Base-by-base conservation (phyloP, 2,113 vertebrate species). In the Podarcis raffonei region DNA sequence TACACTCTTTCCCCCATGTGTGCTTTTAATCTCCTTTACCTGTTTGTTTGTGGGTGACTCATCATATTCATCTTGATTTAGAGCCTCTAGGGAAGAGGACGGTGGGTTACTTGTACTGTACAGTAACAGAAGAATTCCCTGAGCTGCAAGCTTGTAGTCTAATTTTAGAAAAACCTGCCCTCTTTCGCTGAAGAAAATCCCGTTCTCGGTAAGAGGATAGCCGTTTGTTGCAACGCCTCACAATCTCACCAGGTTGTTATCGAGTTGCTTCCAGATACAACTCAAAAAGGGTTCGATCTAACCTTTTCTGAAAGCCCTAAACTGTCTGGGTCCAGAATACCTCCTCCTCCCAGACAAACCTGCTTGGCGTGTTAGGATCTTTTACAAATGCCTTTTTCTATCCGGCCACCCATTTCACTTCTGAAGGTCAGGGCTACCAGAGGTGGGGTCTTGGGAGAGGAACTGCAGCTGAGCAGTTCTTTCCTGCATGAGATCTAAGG, bases 1-100 rank as follows among this genome's bases (percentile, higher is more conserved):
- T 81, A 71, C 35, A 59, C 69, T 59, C 42, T 74, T 37, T 20
- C 30, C 13, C 42, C n/a, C 42, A 3, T 35, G 66, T 18, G 25
- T 77, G 84, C 32, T 72, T 87, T 80, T 87, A 35, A 39, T 87
- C 86, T 80, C 42, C 48, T 80, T 74, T 48, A 72, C 77, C 77
- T 81, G 77, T 53, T 71, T 57, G 83, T 75, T 84, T 35, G n/a
- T 2, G 25, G 66, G 37, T 81, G 65, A 59, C 66, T 81, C 86
- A 2, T 37, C 66, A 37, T 59, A 39, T 81, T 81, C 27, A 57
- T 37, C 42, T 37, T 71, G 66, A 87, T 53, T 87, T 57, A 87
- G 1, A 35, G 77, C 77, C n/a, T 48, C 35, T n/a, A 53, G 3
- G 1, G 3, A 53, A n/a, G 65, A 80, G 35, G 39, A 4, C 76